These are phyloP conservation scores for Leptatherina wallacei DNA, from an alignment of 2,797 vertebrate species.

Conservation along the genomic window DNA sequence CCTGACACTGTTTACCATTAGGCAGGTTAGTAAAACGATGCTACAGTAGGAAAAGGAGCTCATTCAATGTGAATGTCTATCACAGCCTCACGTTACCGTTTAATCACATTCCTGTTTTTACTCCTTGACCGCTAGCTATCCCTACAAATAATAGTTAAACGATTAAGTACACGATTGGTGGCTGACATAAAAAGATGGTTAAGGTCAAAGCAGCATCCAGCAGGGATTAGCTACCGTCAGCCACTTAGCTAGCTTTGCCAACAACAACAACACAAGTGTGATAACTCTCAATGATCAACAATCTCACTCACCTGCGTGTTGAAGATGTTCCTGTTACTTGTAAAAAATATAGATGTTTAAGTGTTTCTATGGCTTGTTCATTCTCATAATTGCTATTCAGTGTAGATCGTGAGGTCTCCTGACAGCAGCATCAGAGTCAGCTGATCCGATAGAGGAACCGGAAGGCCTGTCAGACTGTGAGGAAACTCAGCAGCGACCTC, in stretches of 20 bases:
- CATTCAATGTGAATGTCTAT: background rate
- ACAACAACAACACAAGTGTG: slow-evolving; percentile 19
- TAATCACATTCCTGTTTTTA: background rate
- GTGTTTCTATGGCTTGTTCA: slow-evolving; percentile 55
- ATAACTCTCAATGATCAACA: background rate
- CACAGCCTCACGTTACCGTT: background rate
- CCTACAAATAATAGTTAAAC: background rate
- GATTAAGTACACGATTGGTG: background rate
- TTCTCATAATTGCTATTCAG: slow-evolving; percentile 75
- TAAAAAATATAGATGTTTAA: background rate
- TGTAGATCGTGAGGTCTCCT: slow-evolving; percentile 67
- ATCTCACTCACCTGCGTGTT: slow-evolving; percentile 61
- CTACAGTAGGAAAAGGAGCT: slow-evolving; percentile 16
- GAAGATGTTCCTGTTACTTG: slow-evolving; percentile 13
- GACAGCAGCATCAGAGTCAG: slow-evolving; percentile 82
- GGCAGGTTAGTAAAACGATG: slow-evolving; percentile 9
- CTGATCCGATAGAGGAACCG: slow-evolving; percentile 75
- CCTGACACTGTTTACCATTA: slow-evolving; percentile 15
- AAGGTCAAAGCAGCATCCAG: slow-evolving; percentile 56
- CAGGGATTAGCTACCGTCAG: slow-evolving; percentile 65
- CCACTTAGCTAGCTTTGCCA: slow-evolving; percentile 50
- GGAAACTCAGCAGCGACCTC: slow-evolving; percentile 47
- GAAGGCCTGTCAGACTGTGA: slow-evolving; percentile 54
- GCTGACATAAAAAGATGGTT: slow-evolving; percentile 23
- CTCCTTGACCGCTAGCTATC: background rate